phyloP scores from a whole-genome alignment of 2,113 vertebrate species.

The Gallinago jamesoni region DNA sequence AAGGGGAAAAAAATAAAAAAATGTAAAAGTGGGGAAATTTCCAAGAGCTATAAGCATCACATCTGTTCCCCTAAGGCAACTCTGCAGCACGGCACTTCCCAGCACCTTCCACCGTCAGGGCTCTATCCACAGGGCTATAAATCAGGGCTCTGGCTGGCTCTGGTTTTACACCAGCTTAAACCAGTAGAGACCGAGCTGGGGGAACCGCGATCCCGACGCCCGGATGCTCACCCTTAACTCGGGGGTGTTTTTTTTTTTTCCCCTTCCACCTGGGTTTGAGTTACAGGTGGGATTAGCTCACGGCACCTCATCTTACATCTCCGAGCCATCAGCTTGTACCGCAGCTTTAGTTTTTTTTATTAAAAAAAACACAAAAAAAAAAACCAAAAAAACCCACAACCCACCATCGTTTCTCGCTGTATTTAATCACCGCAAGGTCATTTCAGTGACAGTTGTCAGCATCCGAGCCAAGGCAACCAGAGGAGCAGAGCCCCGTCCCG shows the following conservation, averaged over 20 bases:
- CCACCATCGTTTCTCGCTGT: slow-evolving; percentile 21
- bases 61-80: neutral
- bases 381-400: too few relatives aligned
- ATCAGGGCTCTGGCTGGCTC: neutral
- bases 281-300: neutral
- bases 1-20: neutral
- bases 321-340: neutral
- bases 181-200: neutral
- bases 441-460: slow-evolving; percentile 40
- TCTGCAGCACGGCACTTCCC: neutral
- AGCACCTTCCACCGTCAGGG: neutral
- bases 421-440: slow-evolving; percentile 55
- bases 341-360: slow-evolving; percentile 10
- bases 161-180: neutral
- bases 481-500: neutral
- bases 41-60: neutral
- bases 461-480: neutral
- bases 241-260: neutral
- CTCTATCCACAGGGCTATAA: neutral
- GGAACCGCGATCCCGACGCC: neutral
- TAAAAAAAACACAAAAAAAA: neutral
- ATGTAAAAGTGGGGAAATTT: neutral
- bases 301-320: neutral
- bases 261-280: neutral
- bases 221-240: neutral